phyloP scores from a whole-genome alignment of 2,797 vertebrate species.

The Amazonetta brasiliensis region DNA sequence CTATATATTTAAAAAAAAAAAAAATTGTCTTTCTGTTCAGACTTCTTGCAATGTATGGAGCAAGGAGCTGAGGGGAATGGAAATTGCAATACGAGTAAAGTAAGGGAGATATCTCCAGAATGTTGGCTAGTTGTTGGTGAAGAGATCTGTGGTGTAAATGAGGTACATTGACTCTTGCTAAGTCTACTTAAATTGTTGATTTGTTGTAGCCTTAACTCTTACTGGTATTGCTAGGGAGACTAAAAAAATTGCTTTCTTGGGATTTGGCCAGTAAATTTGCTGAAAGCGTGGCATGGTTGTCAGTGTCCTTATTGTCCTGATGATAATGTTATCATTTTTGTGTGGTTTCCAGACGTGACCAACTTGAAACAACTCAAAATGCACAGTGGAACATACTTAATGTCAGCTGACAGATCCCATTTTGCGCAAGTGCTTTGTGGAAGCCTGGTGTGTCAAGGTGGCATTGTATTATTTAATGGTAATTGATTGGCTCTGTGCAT shows the following conservation, averaged over 20 bases:
- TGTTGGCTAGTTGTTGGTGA: background rate
- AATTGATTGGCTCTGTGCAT: background rate
- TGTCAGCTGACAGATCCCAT: background rate
- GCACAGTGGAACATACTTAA: rapidly evolving
- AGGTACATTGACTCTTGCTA: background rate
- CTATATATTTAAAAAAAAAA: background rate
- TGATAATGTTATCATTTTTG: background rate
- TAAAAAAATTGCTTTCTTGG: background rate
- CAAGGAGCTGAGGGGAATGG: background rate
- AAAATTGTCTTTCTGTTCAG: background rate
- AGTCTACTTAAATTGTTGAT: background rate
- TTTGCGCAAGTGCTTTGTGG: background rate
- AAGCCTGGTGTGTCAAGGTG: background rate
- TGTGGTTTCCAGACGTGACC: background rate
- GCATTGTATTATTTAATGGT: background rate
- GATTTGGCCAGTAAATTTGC: background rate
- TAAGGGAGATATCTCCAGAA: background rate
- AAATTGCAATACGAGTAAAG: background rate
- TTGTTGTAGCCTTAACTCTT: background rate
- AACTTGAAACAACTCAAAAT: background rate
- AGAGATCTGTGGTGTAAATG: background rate
- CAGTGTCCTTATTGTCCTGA: background rate
- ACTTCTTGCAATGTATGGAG: background rate
- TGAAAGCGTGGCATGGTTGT: background rate
- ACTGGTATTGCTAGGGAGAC: background rate